Evolutionary conservation across 2,113 vertebrate genomes (phyloP).

Genomic region (Chaetops frenatus): DNA sequence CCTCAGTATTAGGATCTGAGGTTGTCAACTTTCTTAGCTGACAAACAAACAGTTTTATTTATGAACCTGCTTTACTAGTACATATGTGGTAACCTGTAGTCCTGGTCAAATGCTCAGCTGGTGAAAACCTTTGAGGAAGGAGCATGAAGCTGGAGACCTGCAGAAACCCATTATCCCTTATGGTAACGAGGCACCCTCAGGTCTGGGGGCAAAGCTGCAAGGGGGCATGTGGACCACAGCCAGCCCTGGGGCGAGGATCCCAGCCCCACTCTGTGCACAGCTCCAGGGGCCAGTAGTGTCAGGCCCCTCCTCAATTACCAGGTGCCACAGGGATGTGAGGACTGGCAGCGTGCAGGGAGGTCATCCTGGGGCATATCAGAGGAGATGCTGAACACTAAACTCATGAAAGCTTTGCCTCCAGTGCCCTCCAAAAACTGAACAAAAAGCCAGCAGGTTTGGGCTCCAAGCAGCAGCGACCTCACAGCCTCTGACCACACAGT

Average conservation of each 20-base stretch:
- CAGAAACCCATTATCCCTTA: not conserved
- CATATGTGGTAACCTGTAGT: not conserved
- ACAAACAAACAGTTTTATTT: not conserved
- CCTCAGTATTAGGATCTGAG: not conserved
- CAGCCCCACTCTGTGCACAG: fast-evolving
- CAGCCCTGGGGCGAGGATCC: not conserved
- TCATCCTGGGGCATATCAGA: not conserved
- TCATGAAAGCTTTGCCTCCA: not conserved
- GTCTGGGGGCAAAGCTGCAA: not conserved
- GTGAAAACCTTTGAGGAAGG: not conserved
- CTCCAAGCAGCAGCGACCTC: not conserved
- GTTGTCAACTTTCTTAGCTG: not conserved
- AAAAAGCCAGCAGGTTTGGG: not conserved
- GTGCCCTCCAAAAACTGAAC: not conserved
- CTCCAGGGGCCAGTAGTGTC: not conserved
- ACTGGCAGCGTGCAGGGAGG: fast-evolving
- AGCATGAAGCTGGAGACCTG: not conserved
- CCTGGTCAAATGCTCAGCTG: not conserved
- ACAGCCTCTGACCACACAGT: fast-evolving
- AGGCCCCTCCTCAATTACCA: not conserved
- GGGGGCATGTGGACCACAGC: too few relatives aligned
- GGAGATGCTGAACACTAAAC: not conserved
- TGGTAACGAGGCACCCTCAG: fast-evolving
- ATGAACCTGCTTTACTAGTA: not conserved
- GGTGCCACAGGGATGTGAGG: not conserved